Conservation (phyloP, 2,113 vertebrate species). For the Trichechus manatus region DNA sequence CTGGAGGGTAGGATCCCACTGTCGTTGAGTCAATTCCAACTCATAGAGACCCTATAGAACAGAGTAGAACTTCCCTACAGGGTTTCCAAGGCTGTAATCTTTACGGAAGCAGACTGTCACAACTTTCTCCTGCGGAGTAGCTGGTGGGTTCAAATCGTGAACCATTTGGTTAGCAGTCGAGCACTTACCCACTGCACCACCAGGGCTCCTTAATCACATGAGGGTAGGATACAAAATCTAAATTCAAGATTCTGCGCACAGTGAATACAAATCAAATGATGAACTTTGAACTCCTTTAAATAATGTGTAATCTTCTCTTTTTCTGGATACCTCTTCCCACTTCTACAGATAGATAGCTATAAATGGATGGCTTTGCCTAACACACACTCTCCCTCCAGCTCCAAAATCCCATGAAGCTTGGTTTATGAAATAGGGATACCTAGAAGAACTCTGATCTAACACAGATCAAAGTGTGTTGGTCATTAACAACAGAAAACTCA, state of each 20-base stretch:
- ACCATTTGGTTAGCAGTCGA: no score
- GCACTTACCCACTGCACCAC: no score
- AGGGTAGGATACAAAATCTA: neutral
- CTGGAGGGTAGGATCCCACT: neutral
- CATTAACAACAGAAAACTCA: neutral
- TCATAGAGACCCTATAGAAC: no score
- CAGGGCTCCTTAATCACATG: no score
- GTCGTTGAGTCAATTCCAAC: no score
- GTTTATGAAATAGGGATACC: neutral
- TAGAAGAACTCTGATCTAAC: slow-evolving; percentile 11
- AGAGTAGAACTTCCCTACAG: no score
- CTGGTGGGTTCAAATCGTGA: no score
- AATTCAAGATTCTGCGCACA: neutral
- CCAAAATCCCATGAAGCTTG: slow-evolving; percentile 16
- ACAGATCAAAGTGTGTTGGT: neutral
- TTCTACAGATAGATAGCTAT: neutral
- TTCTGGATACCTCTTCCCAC: neutral
- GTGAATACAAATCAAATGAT: slow-evolving; percentile 24
- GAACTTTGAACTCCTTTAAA: slow-evolving; percentile 35
- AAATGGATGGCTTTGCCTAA: neutral
- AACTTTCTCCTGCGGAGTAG: no score
- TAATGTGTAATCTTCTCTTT: neutral
- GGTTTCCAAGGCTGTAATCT: no score
- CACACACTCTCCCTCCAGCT: neutral
- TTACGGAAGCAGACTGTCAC: no score